Percentiles rank a stretch among this genome's conserved stretches.
Conservation (phyloP, 2,888 invertebrate genomes). For the Tuta absoluta region DNA sequence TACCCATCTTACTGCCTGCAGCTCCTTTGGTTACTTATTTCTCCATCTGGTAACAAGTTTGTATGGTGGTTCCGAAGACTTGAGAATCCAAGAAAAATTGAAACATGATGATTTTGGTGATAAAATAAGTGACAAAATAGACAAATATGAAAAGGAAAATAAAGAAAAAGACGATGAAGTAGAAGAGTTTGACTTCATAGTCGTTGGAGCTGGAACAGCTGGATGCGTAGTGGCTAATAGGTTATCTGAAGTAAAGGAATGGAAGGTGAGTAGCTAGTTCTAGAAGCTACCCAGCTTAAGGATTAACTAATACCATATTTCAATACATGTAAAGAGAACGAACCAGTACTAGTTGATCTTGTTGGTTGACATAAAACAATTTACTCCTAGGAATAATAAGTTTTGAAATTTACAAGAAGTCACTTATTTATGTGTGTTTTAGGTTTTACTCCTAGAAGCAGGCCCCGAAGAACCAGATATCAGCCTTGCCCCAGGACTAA, state of each 20-base stretch:
- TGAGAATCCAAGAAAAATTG: constrained; percentile 11
- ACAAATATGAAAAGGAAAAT: neutral
- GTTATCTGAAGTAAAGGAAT: constrained; percentile 63
- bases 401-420: neutral
- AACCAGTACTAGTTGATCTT: too few species aligned
- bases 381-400: too few species aligned
- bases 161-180: neutral
- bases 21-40: constrained; percentile 52
- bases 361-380: too few species aligned
- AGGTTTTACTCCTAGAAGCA: constrained; percentile 84
- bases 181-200: constrained; percentile 47
- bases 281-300: neutral
- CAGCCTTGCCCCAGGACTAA: constrained; percentile 82
- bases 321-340: too few species aligned
- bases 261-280: constrained; percentile 48
- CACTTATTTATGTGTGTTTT: neutral
- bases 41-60: constrained; percentile 44
- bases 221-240: constrained; percentile 59
- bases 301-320: too few species aligned
- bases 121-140: neutral
- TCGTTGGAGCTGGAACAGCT: constrained; percentile 40
- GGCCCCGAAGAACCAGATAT: constrained; percentile 84
- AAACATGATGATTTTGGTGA: constrained; percentile 25
- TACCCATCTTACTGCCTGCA: constrained; percentile 52
- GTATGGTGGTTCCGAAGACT: constrained; percentile 28